A percentile compares a stretch with the other conserved stretches of the same genome.
phyloP scores from a whole-genome alignment of 2,888 invertebrate genomes.

The Anticlea derivata region DNA sequence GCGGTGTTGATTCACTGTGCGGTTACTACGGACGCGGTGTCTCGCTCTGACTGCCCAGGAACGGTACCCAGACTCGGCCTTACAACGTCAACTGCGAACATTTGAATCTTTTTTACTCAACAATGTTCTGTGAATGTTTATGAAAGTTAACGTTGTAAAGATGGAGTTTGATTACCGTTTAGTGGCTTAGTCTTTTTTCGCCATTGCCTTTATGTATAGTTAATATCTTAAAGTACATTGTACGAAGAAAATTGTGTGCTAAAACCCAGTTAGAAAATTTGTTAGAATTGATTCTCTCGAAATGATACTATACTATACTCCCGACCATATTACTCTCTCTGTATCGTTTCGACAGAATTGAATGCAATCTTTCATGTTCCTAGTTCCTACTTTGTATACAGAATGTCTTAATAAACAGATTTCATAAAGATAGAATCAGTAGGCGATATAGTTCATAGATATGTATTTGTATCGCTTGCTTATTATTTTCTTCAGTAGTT shows the following conservation, averaged over 20 bases:
- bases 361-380: slow-evolving; percentile 22
- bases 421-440: slow-evolving; percentile 6
- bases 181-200: slow-evolving; percentile 12
- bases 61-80: slow-evolving; percentile 7
- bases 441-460: slow-evolving; percentile 13
- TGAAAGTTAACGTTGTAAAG: not conserved
- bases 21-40: slow-evolving; percentile 5
- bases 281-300: slow-evolving; percentile 39
- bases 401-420: slow-evolving; percentile 8
- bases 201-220: slow-evolving; percentile 19
- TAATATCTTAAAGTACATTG: slow-evolving; percentile 8
- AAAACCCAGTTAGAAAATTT: slow-evolving; percentile 2
- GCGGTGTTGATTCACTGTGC: slow-evolving; percentile 4
- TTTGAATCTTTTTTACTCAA: slow-evolving; percentile 23
- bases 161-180: slow-evolving; percentile 4
- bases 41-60: not conserved
- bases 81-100: slow-evolving; percentile 7
- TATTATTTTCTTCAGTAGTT: slow-evolving; percentile 2
- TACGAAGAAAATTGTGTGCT: slow-evolving; percentile 6
- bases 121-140: slow-evolving; percentile 17
- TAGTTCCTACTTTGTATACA: slow-evolving; percentile 17
- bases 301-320: slow-evolving; percentile 36
- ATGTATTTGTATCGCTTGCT: slow-evolving; percentile 12
- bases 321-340: slow-evolving; percentile 39
- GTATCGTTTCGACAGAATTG: slow-evolving; percentile 41